Evolutionary conservation across 2,113 vertebrate species (phyloP).

Genomic region (Tragelaphus imberbis): DNA sequence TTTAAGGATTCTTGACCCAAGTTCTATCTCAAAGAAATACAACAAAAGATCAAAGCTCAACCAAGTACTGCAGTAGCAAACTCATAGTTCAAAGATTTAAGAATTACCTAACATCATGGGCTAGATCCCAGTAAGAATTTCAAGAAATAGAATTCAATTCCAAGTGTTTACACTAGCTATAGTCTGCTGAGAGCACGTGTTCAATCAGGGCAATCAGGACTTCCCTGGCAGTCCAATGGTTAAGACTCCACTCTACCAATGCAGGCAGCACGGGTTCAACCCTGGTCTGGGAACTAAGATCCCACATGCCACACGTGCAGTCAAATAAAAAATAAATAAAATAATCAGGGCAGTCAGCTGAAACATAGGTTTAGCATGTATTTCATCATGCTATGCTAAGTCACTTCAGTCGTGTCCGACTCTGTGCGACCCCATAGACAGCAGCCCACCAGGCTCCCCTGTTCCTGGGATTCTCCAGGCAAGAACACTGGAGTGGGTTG

Average conservation of each 20-base stretch:
- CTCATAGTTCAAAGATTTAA: background rate
- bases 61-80: background rate
- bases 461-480: too few species aligned
- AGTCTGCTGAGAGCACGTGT: constrained; percentile 60
- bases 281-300: background rate
- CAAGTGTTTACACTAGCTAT: constrained; percentile 13
- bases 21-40: background rate
- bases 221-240: background rate
- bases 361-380: constrained; percentile 64
- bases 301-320: background rate
- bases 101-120: background rate
- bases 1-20: background rate
- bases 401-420: too few species aligned
- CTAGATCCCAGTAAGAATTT: background rate
- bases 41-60: background rate
- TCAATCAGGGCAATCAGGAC: constrained; percentile 40
- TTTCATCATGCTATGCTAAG: background rate
- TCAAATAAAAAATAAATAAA: background rate
- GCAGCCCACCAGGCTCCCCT: too few species aligned
- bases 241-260: background rate
- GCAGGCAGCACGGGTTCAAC: background rate
- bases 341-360: background rate
- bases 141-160: background rate
- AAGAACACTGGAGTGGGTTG: too few species aligned
- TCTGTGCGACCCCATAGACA: too few species aligned